Evolutionary conservation across 1,140 invertebrate species (phyloP).

Genomic region (Trichogramma pretiosum): DNA sequence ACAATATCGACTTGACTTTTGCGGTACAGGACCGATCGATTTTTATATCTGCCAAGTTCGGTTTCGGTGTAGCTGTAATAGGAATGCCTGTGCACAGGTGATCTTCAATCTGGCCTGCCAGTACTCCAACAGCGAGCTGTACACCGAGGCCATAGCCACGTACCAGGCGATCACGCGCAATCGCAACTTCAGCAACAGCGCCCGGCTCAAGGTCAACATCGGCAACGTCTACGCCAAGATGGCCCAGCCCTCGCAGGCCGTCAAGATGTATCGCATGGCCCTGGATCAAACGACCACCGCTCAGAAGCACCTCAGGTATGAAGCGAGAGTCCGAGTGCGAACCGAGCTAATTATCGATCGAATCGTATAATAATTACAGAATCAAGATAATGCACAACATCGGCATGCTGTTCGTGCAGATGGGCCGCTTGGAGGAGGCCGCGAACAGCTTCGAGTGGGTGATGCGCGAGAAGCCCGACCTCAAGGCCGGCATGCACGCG

Average conservation of each 20-base stretch:
- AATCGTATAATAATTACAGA: constrained; percentile 50
- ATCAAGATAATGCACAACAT: constrained; percentile 99
- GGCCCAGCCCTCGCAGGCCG: constrained; percentile 87
- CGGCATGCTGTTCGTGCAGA: constrained; percentile 87
- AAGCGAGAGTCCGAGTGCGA: no score
- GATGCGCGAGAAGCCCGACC: constrained; percentile 89
- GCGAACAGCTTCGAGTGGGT: constrained; percentile 95
- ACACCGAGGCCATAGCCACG: constrained; percentile 88
- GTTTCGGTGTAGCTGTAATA: background rate
- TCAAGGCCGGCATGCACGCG: constrained; percentile 80
- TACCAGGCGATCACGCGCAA: constrained; percentile 86
- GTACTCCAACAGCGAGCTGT: constrained; percentile 89
- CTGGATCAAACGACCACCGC: constrained; percentile 88
- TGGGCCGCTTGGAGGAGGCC: constrained; percentile 93
- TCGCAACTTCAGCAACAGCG: constrained; percentile 76
- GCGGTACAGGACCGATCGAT: constrained; percentile 55
- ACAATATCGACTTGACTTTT: constrained; percentile 91
- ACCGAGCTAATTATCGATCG: no score
- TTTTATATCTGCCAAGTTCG: background rate
- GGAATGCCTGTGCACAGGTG: constrained; percentile 67
- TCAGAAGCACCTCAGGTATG: constrained; percentile 87
- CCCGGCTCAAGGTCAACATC: constrained; percentile 93
- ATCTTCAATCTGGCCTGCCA: constrained; percentile 90
- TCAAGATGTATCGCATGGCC: constrained; percentile 97
- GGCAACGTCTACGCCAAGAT: constrained; percentile 96